Evolutionary conservation across 2,888 invertebrate genomes (phyloP).

Genomic region (Anoncus sp.): DNA sequence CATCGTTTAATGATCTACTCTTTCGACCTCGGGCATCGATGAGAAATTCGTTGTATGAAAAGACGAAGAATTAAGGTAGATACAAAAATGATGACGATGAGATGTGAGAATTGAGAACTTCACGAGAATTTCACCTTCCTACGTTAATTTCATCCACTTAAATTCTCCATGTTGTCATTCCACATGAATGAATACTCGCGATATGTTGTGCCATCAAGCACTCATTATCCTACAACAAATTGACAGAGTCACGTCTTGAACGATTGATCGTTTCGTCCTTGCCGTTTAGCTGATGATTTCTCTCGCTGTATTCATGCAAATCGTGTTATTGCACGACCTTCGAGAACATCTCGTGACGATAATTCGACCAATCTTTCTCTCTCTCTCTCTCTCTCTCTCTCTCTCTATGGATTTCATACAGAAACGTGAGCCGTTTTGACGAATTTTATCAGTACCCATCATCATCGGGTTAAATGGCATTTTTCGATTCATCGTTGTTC

Average conservation of each 20-base stretch:
- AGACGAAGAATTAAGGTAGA: not conserved
- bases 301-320: slow-evolving; percentile 19
- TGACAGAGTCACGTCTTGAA: slow-evolving; percentile 22
- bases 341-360: slow-evolving; percentile 56
- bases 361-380: slow-evolving; percentile 42
- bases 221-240: slow-evolving; percentile 20
- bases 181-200: slow-evolving; percentile 1
- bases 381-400: slow-evolving; percentile 5
- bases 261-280: slow-evolving; percentile 53
- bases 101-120: too few species aligned
- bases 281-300: slow-evolving; percentile 16
- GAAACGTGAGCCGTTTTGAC: slow-evolving; percentile 14
- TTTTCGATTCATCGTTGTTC: slow-evolving; percentile 23
- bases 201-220: slow-evolving; percentile 1
- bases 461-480: slow-evolving; percentile 38
- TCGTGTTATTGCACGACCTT: slow-evolving; percentile 49
- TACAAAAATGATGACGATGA: too few species aligned
- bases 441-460: slow-evolving; percentile 29
- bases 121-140: slow-evolving; percentile 15
- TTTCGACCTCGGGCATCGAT: slow-evolving; percentile 14
- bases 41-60: not conserved
- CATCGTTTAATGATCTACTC: slow-evolving; percentile 40
- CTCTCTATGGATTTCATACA: not conserved
- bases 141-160: slow-evolving; percentile 26
- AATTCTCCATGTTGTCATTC: not conserved